A percentile compares a stretch with the other conserved stretches of the same genome.
Conservation (phyloP, 2,113 vertebrate species). For the Malurus elegans region DNA sequence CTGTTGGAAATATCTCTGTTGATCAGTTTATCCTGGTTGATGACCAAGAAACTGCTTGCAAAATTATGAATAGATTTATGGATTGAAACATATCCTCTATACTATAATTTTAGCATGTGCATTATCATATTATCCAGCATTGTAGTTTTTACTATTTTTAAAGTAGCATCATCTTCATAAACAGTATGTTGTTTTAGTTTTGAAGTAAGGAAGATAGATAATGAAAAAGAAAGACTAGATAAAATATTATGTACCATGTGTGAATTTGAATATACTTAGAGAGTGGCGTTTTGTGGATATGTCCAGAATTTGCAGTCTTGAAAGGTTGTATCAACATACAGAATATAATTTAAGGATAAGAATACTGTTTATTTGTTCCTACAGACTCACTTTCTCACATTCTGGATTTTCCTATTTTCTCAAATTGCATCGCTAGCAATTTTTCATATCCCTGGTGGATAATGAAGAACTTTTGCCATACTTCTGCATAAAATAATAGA, state of each 20-base stretch:
- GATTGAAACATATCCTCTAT: background rate
- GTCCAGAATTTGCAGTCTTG: background rate
- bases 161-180: background rate
- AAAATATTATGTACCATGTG: background rate
- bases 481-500: background rate
- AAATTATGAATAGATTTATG: background rate
- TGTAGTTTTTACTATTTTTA: background rate
- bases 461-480: background rate
- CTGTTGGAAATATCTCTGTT: background rate
- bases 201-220: background rate
- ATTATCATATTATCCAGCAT: background rate
- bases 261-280: background rate
- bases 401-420: background rate
- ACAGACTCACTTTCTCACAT: background rate
- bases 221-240: background rate
- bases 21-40: background rate
- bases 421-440: background rate
- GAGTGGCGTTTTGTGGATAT: background rate
- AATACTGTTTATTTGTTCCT: background rate
- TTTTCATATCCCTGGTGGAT: background rate
- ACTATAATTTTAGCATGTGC: background rate
- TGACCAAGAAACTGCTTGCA: background rate
- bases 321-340: background rate
- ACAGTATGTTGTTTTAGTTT: background rate
- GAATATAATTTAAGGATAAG: background rate